These are phyloP conservation scores for Chymomyza fuscimana DNA, from an alignment of 2,888 invertebrate species.

Conservation along the genomic window DNA sequence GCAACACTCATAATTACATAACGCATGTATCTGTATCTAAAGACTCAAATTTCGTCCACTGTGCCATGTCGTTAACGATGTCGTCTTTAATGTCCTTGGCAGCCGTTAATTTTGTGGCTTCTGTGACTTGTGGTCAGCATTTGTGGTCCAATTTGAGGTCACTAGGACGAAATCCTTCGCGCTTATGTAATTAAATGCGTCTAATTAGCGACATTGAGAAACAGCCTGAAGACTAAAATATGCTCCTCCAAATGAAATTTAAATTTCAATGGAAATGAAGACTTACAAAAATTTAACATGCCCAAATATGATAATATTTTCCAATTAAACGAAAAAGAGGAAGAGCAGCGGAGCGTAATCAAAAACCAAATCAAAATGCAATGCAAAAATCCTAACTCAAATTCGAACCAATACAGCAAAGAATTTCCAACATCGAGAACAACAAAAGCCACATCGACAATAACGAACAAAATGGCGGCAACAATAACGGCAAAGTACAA, in stretches of 20 bases:
- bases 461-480: slow-evolving; percentile 2
- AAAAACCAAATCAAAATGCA: slow-evolving; percentile 30
- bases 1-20: not conserved
- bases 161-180: slow-evolving; percentile 12
- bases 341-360: not conserved
- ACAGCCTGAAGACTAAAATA: not conserved
- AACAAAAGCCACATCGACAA: slow-evolving; percentile 12
- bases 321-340: not conserved
- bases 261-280: not conserved
- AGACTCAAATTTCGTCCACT: not conserved
- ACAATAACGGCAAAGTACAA: slow-evolving; percentile 18
- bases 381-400: slow-evolving; percentile 27
- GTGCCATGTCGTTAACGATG: not conserved
- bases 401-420: slow-evolving; percentile 17
- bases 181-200: slow-evolving; percentile 49
- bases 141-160: slow-evolving; percentile 13
- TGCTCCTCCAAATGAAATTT: not conserved
- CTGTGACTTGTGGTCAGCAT: slow-evolving; percentile 19
- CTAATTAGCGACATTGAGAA: slow-evolving; percentile 52
- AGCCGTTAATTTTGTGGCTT: slow-evolving; percentile 49
- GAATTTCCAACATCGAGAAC: not conserved
- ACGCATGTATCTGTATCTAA: not conserved
- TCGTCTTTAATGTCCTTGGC: slow-evolving; percentile 31
- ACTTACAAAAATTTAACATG: not conserved
- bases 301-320: not conserved